These are phyloP conservation scores for Ischnus inquisitorius DNA, from an alignment of 2,888 invertebrate genomes.

Conservation along the genomic window DNA sequence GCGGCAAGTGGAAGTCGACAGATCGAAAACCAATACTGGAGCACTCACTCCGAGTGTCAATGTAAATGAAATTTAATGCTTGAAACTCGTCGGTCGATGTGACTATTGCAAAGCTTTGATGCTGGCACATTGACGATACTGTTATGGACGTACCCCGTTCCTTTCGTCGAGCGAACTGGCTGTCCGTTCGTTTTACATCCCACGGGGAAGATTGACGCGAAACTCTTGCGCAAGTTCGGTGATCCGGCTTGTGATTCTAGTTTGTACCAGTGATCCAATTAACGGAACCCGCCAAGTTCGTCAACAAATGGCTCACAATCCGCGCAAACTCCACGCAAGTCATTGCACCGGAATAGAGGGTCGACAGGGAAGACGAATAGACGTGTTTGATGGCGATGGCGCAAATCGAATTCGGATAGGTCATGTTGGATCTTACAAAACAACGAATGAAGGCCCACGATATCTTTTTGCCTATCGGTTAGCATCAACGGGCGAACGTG, in stretches of 20 bases:
- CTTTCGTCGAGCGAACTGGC: conserved; percentile 2
- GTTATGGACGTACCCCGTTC: not conserved
- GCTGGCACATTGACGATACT: not conserved
- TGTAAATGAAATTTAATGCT: conserved; percentile 32
- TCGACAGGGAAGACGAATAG: conserved; percentile 14
- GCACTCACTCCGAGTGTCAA: not conserved
- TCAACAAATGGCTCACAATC: conserved; percentile 27
- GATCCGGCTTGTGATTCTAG: conserved; percentile 27
- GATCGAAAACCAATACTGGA: conserved; percentile 25
- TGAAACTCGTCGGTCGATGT: not conserved
- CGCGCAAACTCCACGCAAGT: not conserved
- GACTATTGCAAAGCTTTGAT: conserved; percentile 8
- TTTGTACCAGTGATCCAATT: conserved; percentile 29
- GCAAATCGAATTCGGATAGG: not conserved
- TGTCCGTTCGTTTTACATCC: conserved; percentile 17
- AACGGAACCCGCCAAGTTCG: conserved; percentile 22
- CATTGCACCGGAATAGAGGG: not conserved
- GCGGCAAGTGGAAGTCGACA: conserved; percentile 1
- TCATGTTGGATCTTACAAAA: not conserved
- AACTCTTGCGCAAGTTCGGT: conserved; percentile 15
- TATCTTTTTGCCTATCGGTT: no score
- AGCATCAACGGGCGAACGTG: no score
- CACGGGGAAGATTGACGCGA: conserved; percentile 15
- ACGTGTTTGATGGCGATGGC: conserved; percentile 4
- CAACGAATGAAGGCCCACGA: no score